phyloP scores from a whole-genome alignment of 1,140 invertebrate species.

The Muscidifurax raptorellus region DNA sequence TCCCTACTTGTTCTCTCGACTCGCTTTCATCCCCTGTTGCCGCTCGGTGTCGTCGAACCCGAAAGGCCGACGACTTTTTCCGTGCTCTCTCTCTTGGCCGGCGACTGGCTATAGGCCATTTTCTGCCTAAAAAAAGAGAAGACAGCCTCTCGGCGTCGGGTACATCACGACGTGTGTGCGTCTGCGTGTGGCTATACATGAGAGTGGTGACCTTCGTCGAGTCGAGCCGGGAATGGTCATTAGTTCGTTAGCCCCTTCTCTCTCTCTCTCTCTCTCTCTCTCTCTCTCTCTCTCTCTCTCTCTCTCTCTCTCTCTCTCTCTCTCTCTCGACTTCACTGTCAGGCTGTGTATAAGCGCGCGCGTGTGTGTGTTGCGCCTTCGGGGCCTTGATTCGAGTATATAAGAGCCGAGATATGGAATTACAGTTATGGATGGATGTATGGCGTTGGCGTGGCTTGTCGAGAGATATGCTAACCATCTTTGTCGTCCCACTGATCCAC shows the following conservation, averaged over 20 bases:
- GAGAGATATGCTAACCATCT: background rate
- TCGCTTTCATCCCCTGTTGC: constrained; percentile 35
- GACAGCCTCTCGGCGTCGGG: background rate
- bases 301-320: too few relatives aligned
- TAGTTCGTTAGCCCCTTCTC: constrained; percentile 13
- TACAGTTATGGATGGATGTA: background rate
- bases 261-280: too few relatives aligned
- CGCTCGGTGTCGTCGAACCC: constrained; percentile 55
- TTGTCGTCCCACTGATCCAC: background rate
- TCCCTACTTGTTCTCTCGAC: constrained; percentile 22
- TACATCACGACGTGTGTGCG: background rate
- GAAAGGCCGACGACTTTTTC: constrained; percentile 57
- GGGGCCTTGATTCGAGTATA: background rate
- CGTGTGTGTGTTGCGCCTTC: too few relatives aligned
- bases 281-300: too few relatives aligned
- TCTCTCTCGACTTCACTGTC: too few relatives aligned
- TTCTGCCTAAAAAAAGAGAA: constrained; percentile 13
- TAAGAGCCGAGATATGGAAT: background rate
- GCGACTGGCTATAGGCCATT: background rate
- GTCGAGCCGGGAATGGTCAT: background rate
- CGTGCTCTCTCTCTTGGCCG: background rate
- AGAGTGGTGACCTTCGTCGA: constrained; percentile 2
- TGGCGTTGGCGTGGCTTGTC: too few relatives aligned
- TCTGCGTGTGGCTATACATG: background rate
- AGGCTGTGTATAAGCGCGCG: background rate